Conservation (phyloP, 2,113 vertebrate genomes). For the Pyrgilauda ruficollis region DNA sequence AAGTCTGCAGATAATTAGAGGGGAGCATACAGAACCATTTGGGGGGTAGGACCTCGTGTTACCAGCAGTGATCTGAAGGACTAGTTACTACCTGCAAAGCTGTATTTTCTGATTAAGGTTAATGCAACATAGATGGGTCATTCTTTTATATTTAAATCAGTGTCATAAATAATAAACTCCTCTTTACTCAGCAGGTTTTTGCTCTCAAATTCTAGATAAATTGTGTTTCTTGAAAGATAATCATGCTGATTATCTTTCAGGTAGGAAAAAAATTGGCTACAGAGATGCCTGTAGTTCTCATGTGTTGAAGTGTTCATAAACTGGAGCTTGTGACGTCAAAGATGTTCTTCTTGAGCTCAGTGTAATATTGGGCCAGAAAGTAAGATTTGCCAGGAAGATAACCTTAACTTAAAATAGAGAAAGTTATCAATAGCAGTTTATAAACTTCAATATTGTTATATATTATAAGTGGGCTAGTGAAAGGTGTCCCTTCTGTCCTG, state of each 20-base stretch:
- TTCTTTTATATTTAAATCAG: neutral
- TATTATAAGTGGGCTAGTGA: neutral
- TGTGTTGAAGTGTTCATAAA: neutral
- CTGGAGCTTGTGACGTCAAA: neutral
- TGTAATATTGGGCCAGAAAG: neutral
- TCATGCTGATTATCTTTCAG: neutral
- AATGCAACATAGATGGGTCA: neutral
- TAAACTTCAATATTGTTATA: neutral
- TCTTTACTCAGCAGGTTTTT: neutral
- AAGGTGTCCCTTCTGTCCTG: neutral
- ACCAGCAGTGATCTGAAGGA: neutral
- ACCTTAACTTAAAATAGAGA: neutral
- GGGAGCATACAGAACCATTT: neutral
- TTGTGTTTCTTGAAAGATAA: neutral
- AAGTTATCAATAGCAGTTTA: neutral
- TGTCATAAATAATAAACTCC: neutral
- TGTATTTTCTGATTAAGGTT: neutral
- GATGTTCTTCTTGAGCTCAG: neutral
- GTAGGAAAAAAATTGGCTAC: neutral
- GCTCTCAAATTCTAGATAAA: neutral
- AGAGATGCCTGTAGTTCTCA: neutral
- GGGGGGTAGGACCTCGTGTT: neutral
- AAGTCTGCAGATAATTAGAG: neutral
- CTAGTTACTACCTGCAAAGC: neutral
- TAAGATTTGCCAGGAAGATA: neutral